Evolutionary conservation across 2,797 vertebrate genomes (phyloP).

Genomic region (Megaceryle alcyon): DNA sequence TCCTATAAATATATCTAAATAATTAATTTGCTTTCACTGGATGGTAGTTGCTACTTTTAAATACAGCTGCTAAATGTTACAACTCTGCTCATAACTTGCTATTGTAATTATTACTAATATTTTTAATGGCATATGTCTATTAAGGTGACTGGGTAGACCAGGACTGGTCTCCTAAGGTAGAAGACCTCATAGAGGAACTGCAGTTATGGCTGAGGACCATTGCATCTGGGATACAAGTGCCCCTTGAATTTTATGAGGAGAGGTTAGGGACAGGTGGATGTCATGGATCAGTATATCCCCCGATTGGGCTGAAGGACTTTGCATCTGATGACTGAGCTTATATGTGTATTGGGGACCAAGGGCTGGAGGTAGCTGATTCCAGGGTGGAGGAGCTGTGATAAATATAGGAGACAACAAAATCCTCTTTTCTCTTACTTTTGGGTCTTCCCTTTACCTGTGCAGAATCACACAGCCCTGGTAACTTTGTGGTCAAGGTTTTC

Average conservation of each 20-base stretch:
- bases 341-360: not conserved
- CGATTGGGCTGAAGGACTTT: not conserved
- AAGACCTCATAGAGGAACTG: not conserved
- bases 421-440: not conserved
- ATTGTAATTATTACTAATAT: not conserved
- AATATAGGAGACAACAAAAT: not conserved
- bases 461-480: not conserved
- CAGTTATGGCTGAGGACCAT: not conserved
- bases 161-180: not conserved
- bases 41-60: constrained; percentile 17
- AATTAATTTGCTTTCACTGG: constrained; percentile 52
- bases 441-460: not conserved
- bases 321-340: not conserved
- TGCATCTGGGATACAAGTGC: not conserved
- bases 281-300: not conserved
- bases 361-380: not conserved
- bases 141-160: not conserved
- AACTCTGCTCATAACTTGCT: not conserved
- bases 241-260: not conserved
- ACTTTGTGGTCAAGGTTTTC: not conserved
- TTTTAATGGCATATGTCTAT: not conserved
- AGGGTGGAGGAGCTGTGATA: not conserved
- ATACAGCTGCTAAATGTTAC: not conserved
- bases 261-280: not conserved
- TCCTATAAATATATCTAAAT: constrained; percentile 64